phyloP scores from a whole-genome alignment of 2,888 invertebrate species.

The Kryphioiulus occultus region DNA sequence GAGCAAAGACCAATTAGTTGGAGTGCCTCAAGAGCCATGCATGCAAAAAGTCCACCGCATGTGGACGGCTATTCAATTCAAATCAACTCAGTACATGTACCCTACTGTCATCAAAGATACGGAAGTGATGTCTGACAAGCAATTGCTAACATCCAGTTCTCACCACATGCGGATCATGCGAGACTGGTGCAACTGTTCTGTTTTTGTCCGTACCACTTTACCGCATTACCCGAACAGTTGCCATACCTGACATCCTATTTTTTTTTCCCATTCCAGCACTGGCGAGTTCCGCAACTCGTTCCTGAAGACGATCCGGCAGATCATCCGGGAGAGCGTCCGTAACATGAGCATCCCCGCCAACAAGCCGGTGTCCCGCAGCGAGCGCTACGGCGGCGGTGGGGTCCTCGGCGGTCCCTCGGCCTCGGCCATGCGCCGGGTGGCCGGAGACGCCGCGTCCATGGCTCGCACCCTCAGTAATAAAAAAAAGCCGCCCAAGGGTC shows the following conservation, averaged over 20 bases:
- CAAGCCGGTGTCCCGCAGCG: slow-evolving; percentile 53
- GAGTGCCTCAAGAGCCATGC: too few relatives aligned
- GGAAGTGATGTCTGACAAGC: too few relatives aligned
- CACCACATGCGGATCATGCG: too few relatives aligned
- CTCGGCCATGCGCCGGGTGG: slow-evolving; percentile 59
- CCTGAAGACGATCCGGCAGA: slow-evolving; percentile 95
- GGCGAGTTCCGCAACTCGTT: slow-evolving; percentile 96
- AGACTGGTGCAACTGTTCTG: too few relatives aligned
- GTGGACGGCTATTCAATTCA: too few relatives aligned
- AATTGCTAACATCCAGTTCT: too few relatives aligned
- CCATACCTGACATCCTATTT: background rate
- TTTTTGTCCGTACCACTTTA: too few relatives aligned
- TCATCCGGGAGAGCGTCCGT: slow-evolving; percentile 94
- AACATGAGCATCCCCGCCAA: slow-evolving; percentile 91
- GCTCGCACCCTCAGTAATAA: slow-evolving; percentile 85
- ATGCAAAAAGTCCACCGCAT: too few relatives aligned
- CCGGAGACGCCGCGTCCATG: slow-evolving; percentile 68
- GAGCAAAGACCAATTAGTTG: too few relatives aligned
- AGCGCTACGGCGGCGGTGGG: slow-evolving; percentile 52
- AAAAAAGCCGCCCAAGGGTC: slow-evolving; percentile 74
- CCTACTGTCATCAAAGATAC: too few relatives aligned
- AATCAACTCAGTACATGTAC: too few relatives aligned
- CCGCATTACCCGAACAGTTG: too few relatives aligned
- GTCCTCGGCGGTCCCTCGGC: slow-evolving; percentile 58
- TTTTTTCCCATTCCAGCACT: slow-evolving; percentile 70